Conservation (phyloP, 2,888 invertebrate species). For the Dolichomitus sp. region DNA sequence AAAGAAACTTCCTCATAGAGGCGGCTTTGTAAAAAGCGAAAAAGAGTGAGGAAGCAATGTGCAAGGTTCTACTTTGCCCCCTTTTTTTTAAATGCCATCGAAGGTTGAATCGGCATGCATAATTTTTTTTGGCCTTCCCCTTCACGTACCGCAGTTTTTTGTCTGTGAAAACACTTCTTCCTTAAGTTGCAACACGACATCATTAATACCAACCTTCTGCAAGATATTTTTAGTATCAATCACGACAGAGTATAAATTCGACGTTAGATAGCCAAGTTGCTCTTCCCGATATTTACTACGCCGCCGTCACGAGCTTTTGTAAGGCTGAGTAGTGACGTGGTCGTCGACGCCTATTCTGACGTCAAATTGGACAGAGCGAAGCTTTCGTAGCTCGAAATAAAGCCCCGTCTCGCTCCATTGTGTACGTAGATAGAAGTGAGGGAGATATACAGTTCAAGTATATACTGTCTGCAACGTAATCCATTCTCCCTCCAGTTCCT, state of each 20-base stretch:
- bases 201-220: not conserved
- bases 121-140: too few species aligned
- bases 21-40: too few species aligned
- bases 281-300: not conserved
- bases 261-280: not conserved
- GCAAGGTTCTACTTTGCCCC: too few species aligned
- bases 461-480: slow-evolving; percentile 10
- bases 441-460: not conserved
- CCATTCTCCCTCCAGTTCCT: not conserved
- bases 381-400: slow-evolving; percentile 1
- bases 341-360: not conserved
- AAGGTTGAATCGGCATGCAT: too few species aligned
- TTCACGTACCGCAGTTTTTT: too few species aligned
- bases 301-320: not conserved
- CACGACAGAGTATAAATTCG: not conserved
- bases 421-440: not conserved
- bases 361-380: not conserved
- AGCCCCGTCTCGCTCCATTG: not conserved
- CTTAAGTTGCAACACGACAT: too few species aligned
- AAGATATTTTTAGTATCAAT: not conserved
- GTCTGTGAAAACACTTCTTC: too few species aligned
- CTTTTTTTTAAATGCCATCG: too few species aligned
- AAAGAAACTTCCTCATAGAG: too few species aligned
- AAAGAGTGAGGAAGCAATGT: too few species aligned
- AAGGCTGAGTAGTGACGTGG: not conserved